Conservation (phyloP, 2,888 invertebrate species). For the Gastrophysa polygoni region DNA sequence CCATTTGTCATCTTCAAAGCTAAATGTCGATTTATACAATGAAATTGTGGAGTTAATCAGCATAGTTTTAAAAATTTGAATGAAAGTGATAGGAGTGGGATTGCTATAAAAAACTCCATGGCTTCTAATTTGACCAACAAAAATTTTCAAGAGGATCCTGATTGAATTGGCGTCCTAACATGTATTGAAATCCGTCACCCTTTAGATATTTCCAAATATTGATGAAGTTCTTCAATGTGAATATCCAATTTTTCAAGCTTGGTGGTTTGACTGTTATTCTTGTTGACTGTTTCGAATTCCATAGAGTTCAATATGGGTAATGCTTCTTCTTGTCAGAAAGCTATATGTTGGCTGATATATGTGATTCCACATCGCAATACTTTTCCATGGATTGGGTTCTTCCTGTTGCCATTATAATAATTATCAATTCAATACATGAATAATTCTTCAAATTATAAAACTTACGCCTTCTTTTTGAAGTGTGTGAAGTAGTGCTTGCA, state of each 20-base stretch:
- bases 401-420: too few relatives aligned
- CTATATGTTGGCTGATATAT: too few relatives aligned
- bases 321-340: too few relatives aligned
- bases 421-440: too few relatives aligned
- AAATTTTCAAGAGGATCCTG: slow-evolving; percentile 21
- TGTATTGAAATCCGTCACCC: slow-evolving; percentile 6
- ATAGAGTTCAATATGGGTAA: slow-evolving; percentile 3
- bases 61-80: slow-evolving; percentile 15
- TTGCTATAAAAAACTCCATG: slow-evolving; percentile 6
- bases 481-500: too few relatives aligned
- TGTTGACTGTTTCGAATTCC: neutral
- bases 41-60: slow-evolving; percentile 6
- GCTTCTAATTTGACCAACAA: slow-evolving; percentile 12
- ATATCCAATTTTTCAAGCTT: slow-evolving; percentile 14
- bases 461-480: too few relatives aligned
- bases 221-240: too few relatives aligned
- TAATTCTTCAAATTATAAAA: too few relatives aligned
- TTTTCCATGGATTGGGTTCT: too few relatives aligned
- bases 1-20: slow-evolving; percentile 14
- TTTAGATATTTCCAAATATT: slow-evolving; percentile 8
- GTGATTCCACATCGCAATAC: too few relatives aligned
- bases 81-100: slow-evolving; percentile 7
- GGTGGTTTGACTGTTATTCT: slow-evolving; percentile 5
- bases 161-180: slow-evolving; percentile 9
- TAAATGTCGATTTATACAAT: slow-evolving; percentile 10